Percentiles rank a stretch among this genome's conserved stretches.
Conservation (phyloP, 1,140 invertebrate genomes). For the Camponotus floridanus region DNA sequence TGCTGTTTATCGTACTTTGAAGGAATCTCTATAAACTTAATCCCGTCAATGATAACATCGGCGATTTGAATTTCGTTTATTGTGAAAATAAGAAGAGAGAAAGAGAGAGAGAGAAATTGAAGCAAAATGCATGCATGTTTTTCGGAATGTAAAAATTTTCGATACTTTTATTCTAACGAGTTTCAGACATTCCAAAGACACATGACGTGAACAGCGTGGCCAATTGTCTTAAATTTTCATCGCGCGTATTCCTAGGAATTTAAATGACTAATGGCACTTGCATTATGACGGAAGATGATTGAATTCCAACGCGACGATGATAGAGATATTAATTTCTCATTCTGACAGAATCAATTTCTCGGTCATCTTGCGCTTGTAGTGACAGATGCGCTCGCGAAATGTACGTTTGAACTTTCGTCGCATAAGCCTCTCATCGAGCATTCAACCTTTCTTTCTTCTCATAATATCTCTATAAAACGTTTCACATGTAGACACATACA, state of each 20-base stretch:
- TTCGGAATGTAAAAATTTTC: neutral
- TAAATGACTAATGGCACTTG: slow-evolving; percentile 15
- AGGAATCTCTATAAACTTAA: slow-evolving; percentile 18
- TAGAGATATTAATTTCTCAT: slow-evolving; percentile 41
- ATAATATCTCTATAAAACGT: neutral
- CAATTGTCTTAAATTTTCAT: neutral
- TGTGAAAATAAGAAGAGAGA: neutral
- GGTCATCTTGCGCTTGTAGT: neutral
- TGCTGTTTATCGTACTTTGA: neutral
- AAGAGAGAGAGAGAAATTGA: neutral
- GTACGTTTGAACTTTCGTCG: neutral
- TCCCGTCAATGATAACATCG: neutral
- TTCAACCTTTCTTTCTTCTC: slow-evolving; percentile 15
- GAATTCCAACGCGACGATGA: neutral
- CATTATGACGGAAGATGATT: slow-evolving; percentile 10
- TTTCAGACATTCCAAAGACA: neutral
- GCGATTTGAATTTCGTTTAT: neutral
- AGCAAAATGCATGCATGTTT: neutral
- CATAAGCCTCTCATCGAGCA: slow-evolving; percentile 3
- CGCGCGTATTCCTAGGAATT: neutral
- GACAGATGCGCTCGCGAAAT: neutral
- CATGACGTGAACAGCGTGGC: no score
- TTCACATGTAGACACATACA: neutral
- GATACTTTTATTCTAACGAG: neutral
- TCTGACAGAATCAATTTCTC: slow-evolving; percentile 30